Evolutionary conservation across 2,888 invertebrate species (phyloP), one percentile per base, ranked within the genome.

Genomic region (Gandaritis pyraliata): DNA sequence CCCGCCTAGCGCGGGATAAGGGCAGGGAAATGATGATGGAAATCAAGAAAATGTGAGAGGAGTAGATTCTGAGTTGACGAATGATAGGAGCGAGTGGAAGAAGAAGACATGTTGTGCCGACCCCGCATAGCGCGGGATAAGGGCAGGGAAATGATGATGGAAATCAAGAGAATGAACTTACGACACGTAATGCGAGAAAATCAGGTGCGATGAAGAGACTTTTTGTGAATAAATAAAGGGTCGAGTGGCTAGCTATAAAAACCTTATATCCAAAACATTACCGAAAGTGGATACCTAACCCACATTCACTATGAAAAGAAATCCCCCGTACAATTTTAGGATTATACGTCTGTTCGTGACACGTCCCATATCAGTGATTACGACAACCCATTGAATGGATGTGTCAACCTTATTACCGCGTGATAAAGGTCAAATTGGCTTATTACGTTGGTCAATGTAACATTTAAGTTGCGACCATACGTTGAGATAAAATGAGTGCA

Each of bases 341-440:
- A 36, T 58, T 50, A 41, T 43, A 43, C 43, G 38, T 57, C 68
- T 68, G 68, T 29, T 39, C 38, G 48, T 63, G 63, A 64, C 65
- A 59, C 51, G 65, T 64, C 65, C 65, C 63, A 61, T 58, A 65
- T 64, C 68, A 68, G 52, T 63, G 61, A 68, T 65, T 61, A 65
- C 61, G 61, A 56, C 58, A 46, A 46, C 38, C 46, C 46, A 46
- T 61, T 61, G 38, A 61, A 61, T 59, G 38, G 29, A 59, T 51
- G 46, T 55, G 60, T 54, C 60, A 55, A 46, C 55, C 60, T 55
- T 61, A 55, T 51, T 43, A 55, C 50, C 3, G 8, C 6, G 46
- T 50, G 50, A 55, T 61, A 61, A 36, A 53, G 60, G 50, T 55
- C 33, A 61, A 50, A 51, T 55, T 61, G 55, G 39, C 13, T 18